A percentile compares a stretch with the other conserved stretches of the same genome.
phyloP scores from a whole-genome alignment of 2,113 vertebrate genomes.

The Cynopterus brachyotis region DNA sequence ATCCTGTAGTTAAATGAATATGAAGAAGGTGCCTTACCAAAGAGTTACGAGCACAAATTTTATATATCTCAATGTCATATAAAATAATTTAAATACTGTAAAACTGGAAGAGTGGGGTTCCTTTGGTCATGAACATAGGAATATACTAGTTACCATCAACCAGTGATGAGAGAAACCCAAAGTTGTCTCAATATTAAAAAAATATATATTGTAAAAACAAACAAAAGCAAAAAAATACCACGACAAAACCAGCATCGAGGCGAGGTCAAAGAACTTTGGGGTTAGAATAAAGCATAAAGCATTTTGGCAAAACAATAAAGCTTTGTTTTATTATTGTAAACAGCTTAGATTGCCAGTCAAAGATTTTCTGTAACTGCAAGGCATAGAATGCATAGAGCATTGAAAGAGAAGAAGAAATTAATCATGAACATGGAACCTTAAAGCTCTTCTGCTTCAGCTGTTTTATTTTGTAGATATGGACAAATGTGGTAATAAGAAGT shows the following conservation, averaged over 20 bases:
- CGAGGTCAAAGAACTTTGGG: background rate
- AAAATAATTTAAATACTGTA: background rate
- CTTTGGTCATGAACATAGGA: background rate
- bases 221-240: background rate
- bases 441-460: background rate
- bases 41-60: background rate
- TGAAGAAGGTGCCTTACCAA: background rate
- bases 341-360: background rate
- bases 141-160: background rate
- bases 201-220: constrained; percentile 8
- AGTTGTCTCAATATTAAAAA: background rate
- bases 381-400: background rate
- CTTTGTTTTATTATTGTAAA: background rate
- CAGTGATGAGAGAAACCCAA: background rate
- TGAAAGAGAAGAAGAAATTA: constrained; percentile 5
- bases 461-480: background rate
- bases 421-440: background rate
- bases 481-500: background rate
- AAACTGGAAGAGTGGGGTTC: background rate
- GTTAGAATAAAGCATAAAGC: background rate
- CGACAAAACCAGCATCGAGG: background rate
- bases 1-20: background rate
- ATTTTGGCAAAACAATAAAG: background rate
- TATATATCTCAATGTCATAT: background rate
- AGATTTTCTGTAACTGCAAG: background rate